phyloP scores from a whole-genome alignment of 2,888 invertebrate species.

The Philhelius pedissequus region DNA sequence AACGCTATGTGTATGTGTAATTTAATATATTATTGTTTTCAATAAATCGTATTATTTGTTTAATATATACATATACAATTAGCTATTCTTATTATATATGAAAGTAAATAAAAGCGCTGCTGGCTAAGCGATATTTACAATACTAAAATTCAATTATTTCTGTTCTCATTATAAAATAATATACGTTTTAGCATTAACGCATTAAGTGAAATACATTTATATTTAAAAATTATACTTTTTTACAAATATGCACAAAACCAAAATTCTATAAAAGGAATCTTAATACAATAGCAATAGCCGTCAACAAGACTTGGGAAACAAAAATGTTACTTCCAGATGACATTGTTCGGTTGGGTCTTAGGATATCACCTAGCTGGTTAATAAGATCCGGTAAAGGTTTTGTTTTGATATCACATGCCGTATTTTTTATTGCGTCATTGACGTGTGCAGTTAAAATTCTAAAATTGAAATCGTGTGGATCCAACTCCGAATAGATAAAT shows the following conservation, averaged over 20 bases:
- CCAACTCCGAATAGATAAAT: constrained; percentile 84
- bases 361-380: constrained; percentile 80
- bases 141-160: background rate
- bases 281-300: constrained; percentile 28
- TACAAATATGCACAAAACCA: background rate
- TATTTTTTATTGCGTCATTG: constrained; percentile 85
- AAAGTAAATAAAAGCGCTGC: background rate
- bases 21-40: background rate
- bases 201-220: background rate
- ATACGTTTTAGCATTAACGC: background rate
- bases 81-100: background rate
- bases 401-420: constrained; percentile 84
- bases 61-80: background rate
- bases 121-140: background rate
- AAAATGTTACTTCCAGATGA: constrained; percentile 34
- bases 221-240: background rate
- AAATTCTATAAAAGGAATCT: constrained; percentile 20
- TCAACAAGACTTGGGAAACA: background rate
- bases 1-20: background rate
- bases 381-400: constrained; percentile 81
- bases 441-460: constrained; percentile 85
- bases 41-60: background rate
- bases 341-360: constrained; percentile 76
- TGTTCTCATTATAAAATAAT: background rate
- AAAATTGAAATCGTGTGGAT: constrained; percentile 84